A percentile compares a stretch with the other conserved stretches of the same genome.
Conservation (phyloP, 2,113 vertebrate genomes). For the Anas platyrhynchos region DNA sequence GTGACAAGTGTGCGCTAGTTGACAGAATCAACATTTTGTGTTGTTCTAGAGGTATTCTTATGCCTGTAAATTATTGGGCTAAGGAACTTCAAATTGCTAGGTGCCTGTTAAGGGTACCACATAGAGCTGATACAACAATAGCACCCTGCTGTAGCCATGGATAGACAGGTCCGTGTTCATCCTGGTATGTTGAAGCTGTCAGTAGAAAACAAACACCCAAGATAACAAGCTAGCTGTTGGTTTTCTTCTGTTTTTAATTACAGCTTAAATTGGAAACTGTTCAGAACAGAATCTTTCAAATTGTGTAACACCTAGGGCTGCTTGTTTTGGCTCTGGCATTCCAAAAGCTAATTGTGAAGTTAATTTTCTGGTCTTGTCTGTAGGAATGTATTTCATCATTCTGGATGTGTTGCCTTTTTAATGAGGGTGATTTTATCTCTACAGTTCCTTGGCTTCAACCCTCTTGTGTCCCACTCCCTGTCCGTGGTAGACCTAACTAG, state of each 20-base stretch:
- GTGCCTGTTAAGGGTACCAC: neutral
- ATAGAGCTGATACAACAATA: neutral
- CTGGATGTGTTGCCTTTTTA: neutral
- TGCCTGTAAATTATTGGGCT: neutral
- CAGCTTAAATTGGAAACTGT: neutral
- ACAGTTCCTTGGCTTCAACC: neutral
- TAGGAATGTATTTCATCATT: neutral
- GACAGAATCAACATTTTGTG: neutral
- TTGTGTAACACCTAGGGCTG: accelerated
- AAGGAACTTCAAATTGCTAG: conserved; percentile 14
- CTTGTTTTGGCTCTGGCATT: neutral
- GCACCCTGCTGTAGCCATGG: neutral
- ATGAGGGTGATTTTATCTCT: neutral
- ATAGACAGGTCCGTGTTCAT: neutral
- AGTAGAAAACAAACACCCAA: neutral
- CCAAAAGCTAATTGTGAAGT: neutral
- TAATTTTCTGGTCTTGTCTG: neutral
- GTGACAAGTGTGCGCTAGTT: accelerated
- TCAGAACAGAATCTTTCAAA: neutral
- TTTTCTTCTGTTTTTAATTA: neutral
- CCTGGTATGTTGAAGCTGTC: neutral
- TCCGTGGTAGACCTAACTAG: neutral
- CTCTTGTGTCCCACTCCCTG: neutral
- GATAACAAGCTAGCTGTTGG: neutral
- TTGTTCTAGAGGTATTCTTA: neutral